Evolutionary conservation across 2,888 invertebrate species (phyloP), one percentile per base, ranked within the genome.

Genomic region (Metalampra italica): DNA sequence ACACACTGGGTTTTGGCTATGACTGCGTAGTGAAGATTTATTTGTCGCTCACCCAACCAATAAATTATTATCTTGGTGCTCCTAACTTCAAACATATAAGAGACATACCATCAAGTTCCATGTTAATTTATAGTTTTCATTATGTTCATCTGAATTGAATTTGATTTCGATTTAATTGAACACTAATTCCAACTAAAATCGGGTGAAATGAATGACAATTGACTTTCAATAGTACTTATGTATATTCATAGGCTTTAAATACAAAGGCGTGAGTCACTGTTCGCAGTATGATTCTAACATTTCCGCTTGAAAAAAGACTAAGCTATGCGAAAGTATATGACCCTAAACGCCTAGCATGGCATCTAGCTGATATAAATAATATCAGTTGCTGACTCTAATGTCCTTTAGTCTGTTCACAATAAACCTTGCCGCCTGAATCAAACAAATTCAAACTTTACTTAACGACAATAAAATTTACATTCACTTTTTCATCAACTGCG

Each of bases 321-420:
- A 62, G 60, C 69, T 57, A 66, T 64, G 63, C 59, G 56, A 75
- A 75, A 81, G 75, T 76, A 82, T 82, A 82, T 79, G 77, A 81
- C 79, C 80, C 80, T 78, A 78, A 79, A 79, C 75, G 73, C 71
- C 74, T 75, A 76, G 72, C 72, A 59, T 67, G 68, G 64, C 72
- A 75, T 75, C 75, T 69, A 75, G 61, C 67, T 72, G 81, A 75
- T 79, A 82, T 81, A 81, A 82, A 82, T 84, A 81, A 80, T 80
- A 78, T 74, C 71, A 71, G 66, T 71, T 72, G 73, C 72, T 70
- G 71, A 75, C 74, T 73, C 64, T 68, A 60, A 71, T 66, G 67
- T 62, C 58, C 59, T 59, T 54, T 57, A 54, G 62, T 62, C 60
- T 64, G 60, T 58, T 57, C 49, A 50, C 59, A 52, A 51, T n/a